phyloP scores from a whole-genome alignment of 2,113 vertebrate species.

The Fukomys damarensis region DNA sequence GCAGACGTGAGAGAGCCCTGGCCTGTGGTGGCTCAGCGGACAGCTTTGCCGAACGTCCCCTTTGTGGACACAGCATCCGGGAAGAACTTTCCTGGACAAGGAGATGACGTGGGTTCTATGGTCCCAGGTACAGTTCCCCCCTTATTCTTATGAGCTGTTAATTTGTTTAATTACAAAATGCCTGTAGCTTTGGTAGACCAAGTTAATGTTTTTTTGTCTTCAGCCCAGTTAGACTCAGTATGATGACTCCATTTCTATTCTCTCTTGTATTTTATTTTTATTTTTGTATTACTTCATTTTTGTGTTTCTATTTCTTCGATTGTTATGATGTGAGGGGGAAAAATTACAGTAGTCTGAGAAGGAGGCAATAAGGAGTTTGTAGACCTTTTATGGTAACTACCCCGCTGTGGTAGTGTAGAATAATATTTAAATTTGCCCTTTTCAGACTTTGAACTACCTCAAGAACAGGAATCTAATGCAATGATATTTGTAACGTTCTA shows the following conservation, averaged over 20 bases:
- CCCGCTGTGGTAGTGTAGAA: not conserved
- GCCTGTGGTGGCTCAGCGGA: rapidly evolving
- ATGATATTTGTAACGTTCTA: too few relatives aligned
- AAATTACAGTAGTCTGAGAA: not conserved
- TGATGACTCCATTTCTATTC: not conserved
- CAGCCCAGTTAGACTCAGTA: not conserved
- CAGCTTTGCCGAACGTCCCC: not conserved
- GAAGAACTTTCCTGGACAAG: not conserved
- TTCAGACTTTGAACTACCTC: slow-evolving; percentile 57
- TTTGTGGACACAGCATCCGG: not conserved
- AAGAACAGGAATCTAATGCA: slow-evolving; percentile 41
- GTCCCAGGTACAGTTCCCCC: not conserved
- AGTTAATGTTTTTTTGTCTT: not conserved
- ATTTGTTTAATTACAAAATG: not conserved
- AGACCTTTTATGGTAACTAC: not conserved
- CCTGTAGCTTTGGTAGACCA: not conserved
- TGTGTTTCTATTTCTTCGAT: not conserved
- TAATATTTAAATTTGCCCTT: not conserved
- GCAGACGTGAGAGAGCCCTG: slow-evolving; percentile 79
- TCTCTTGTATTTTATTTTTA: not conserved
- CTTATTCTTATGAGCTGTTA: not conserved
- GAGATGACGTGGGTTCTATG: not conserved
- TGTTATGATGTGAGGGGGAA: not conserved
- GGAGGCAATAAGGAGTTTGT: not conserved
- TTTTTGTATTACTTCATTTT: slow-evolving; percentile 28